phyloP scores from a whole-genome alignment of 2,888 invertebrate species.

The Protonemura montana region DNA sequence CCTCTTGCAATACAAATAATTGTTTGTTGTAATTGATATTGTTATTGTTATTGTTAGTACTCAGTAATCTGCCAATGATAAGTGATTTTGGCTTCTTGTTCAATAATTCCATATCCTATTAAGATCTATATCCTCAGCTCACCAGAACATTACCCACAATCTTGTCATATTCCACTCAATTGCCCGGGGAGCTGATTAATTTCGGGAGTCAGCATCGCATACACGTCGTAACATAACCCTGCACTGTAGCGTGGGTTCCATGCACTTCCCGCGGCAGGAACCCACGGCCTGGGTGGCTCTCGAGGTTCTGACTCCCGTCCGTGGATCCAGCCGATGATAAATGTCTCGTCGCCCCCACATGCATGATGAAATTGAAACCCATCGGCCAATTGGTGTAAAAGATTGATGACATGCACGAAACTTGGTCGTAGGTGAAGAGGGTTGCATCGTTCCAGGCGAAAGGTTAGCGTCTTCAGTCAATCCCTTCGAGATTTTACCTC shows the following conservation, averaged over 20 bases:
- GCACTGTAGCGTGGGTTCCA: no score
- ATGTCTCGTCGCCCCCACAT: not conserved
- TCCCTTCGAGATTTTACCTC: not conserved
- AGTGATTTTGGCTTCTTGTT: not conserved
- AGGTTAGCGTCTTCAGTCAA: conserved; percentile 12
- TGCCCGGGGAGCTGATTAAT: not conserved
- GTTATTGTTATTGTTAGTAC: not conserved
- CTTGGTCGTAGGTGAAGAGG: conserved; percentile 12
- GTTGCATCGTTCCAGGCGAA: not conserved
- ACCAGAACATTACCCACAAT: not conserved
- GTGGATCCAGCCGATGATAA: not conserved
- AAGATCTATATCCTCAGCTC: not conserved
- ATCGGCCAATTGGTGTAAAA: conserved; percentile 7
- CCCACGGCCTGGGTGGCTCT: no score
- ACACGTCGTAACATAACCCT: no score
- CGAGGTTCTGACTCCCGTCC: not conserved
- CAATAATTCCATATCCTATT: not conserved
- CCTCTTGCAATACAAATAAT: no score
- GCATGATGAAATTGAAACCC: not conserved
- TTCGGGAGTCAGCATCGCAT: not conserved
- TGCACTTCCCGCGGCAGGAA: no score
- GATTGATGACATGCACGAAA: conserved; percentile 4
- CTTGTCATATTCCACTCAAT: not conserved
- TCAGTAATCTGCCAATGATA: not conserved
- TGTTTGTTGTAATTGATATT: no score